Conservation (phyloP, 2,888 invertebrate genomes). For the Eurytoma adleriae region DNA sequence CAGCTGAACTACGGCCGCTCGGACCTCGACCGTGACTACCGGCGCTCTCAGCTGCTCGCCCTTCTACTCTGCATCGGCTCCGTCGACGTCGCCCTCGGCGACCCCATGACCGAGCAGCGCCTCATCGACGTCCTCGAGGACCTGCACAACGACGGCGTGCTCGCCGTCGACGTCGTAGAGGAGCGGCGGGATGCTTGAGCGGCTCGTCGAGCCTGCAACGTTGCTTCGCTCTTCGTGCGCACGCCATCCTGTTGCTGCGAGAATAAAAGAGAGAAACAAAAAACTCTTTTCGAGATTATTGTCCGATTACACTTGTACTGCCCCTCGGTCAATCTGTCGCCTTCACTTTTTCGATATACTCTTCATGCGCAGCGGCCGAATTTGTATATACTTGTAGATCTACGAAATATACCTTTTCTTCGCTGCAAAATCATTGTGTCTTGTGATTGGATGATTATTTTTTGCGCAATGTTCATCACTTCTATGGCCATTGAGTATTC, state of each 20-base stretch:
- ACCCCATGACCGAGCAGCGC: conserved; percentile 85
- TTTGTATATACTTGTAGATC: no score
- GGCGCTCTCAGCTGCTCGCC: conserved; percentile 84
- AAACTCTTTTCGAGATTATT: no score
- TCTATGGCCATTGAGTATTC: no score
- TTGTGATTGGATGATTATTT: no score
- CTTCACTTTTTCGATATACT: no score
- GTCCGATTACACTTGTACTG: neutral
- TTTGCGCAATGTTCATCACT: no score
- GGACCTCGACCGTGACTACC: conserved; percentile 79
- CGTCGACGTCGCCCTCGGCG: conserved; percentile 87
- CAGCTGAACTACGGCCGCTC: conserved; percentile 78
- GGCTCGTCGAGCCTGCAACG: neutral
- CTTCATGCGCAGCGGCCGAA: no score
- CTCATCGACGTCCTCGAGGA: conserved; percentile 86
- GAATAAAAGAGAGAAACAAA: no score
- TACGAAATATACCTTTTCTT: no score
- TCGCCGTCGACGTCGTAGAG: conserved; percentile 40
- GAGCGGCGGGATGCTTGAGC: conserved; percentile 7
- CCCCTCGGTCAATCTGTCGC: no score
- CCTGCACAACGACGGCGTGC: conserved; percentile 83
- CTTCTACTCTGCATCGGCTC: conserved; percentile 87
- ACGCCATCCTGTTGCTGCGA: no score
- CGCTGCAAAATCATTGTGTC: no score
- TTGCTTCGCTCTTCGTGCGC: neutral